Evolutionary conservation across 2,113 vertebrate species (phyloP).

Genomic region (Erythrocercus mccallii): DNA sequence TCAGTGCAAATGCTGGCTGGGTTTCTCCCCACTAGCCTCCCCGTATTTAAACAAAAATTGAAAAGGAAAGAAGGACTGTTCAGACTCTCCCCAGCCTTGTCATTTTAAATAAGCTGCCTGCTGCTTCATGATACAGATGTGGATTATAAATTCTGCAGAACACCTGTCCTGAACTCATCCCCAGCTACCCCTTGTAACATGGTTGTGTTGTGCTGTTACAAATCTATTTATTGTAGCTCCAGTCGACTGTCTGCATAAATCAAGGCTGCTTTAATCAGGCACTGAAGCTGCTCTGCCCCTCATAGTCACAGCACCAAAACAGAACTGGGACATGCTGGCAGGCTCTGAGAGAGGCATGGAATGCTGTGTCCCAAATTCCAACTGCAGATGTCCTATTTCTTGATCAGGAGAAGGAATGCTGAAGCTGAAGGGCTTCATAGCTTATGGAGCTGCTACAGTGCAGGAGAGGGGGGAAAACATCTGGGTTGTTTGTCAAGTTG

Average conservation of each 20-base stretch:
- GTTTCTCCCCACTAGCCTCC: neutral
- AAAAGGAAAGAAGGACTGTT: neutral
- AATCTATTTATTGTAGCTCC: neutral
- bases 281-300: neutral
- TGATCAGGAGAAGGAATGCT: neutral
- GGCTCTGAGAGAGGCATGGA: neutral
- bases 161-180: slow-evolving; percentile 14
- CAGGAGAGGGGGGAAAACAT: neutral
- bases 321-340: neutral
- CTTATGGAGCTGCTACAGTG: neutral
- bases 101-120: neutral
- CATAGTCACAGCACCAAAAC: neutral
- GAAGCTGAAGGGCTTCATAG: neutral
- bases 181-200: neutral
- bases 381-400: neutral
- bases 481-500: slow-evolving; percentile 8
- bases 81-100: neutral
- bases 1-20: neutral
- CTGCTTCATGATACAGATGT: neutral
- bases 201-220: neutral
- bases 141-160: neutral
- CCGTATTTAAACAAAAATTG: neutral
- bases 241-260: neutral
- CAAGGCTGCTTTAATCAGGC: neutral
- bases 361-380: neutral